phyloP scores from a whole-genome alignment of 2,113 vertebrate genomes.

The Macaca mulatta region DNA sequence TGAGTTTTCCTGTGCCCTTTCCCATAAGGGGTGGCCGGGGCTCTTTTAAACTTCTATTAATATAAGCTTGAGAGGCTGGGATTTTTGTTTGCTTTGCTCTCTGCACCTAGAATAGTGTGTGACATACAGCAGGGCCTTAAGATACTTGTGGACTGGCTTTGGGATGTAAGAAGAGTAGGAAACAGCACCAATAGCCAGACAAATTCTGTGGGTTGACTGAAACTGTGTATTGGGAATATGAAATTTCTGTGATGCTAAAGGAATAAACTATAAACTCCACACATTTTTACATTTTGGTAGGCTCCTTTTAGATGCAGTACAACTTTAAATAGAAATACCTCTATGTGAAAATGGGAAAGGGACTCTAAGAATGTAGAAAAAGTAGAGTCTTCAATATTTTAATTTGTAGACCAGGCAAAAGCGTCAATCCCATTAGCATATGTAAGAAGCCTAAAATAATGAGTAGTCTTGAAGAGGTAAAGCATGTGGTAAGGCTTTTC shows the following conservation, averaged over 20 bases:
- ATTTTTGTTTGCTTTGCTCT: background rate
- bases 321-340: background rate
- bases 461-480: background rate
- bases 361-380: background rate
- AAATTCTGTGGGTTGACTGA: background rate
- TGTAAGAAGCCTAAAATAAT: background rate
- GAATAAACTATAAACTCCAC: background rate
- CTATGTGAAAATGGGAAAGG: background rate
- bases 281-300: rapidly evolving
- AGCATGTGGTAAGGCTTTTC: background rate
- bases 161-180: background rate
- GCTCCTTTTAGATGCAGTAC: rapidly evolving
- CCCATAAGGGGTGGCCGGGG: too few relatives aligned
- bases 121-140: background rate
- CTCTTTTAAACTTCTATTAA: background rate
- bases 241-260: background rate
- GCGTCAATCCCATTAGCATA: background rate
- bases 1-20: background rate
- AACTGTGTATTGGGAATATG: rapidly evolving
- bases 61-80: background rate
- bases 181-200: background rate
- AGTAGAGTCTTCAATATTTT: background rate
- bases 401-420: background rate
- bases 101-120: background rate
- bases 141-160: too few relatives aligned